phyloP scores from a whole-genome alignment of 2,888 invertebrate species.

The Amphipoea oculea region DNA sequence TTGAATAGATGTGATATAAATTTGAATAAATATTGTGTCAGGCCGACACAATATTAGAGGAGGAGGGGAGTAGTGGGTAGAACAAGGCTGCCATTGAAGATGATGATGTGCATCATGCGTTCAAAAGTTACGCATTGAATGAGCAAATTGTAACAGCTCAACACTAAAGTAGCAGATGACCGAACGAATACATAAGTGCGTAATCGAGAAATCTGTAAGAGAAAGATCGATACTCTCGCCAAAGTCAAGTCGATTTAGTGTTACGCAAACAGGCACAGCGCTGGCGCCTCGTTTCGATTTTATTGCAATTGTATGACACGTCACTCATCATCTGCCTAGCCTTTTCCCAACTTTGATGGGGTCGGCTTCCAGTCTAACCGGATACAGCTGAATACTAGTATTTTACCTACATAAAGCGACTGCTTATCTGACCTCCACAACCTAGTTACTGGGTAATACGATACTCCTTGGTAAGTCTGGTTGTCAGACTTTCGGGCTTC shows the following conservation, averaged over 20 bases:
- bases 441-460: too few species aligned
- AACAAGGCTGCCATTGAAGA: background rate
- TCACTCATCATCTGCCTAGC: background rate
- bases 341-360: background rate
- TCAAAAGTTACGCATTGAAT: background rate
- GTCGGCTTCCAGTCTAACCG: background rate
- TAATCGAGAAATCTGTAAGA: conserved; percentile 79
- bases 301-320: conserved; percentile 9
- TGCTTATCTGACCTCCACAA: background rate
- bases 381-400: background rate
- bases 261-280: conserved; percentile 57
- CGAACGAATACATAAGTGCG: conserved; percentile 56
- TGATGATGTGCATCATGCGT: background rate
- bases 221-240: conserved; percentile 77
- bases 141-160: conserved; percentile 10
- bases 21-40: too few species aligned
- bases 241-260: conserved; percentile 68
- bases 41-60: too few species aligned
- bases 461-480: too few species aligned
- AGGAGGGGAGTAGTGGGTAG: background rate
- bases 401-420: background rate
- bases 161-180: conserved; percentile 19
- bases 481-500: too few species aligned
- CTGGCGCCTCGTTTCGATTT: conserved; percentile 33
- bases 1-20: too few species aligned